A percentile compares a stretch with the other conserved stretches of the same genome.
These are phyloP conservation scores for Hylaea fasciaria DNA, from an alignment of 2,888 invertebrate genomes.

Conservation along the genomic window DNA sequence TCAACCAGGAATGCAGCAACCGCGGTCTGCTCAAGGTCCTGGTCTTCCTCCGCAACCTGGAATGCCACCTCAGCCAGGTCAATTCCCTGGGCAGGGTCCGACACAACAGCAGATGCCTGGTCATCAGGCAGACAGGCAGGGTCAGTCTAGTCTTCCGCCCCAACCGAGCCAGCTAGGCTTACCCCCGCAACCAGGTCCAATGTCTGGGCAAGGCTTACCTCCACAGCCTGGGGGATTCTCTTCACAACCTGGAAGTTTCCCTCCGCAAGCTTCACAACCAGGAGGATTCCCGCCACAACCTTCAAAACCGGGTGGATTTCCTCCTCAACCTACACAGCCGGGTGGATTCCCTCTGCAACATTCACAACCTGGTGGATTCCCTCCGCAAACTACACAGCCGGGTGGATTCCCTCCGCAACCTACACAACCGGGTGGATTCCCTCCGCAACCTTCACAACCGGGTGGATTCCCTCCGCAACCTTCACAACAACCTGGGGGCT, in stretches of 20 bases:
- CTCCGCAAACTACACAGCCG: slow-evolving; percentile 46
- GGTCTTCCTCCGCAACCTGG: slow-evolving; percentile 42
- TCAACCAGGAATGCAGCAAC: slow-evolving; percentile 46
- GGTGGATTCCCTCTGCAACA: slow-evolving; percentile 49
- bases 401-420: slow-evolving; percentile 51
- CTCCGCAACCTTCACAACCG: slow-evolving; percentile 54
- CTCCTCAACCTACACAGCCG: slow-evolving; percentile 45
- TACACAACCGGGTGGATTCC: slow-evolving; percentile 46
- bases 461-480: slow-evolving; percentile 40
- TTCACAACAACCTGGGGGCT: slow-evolving; percentile 46
- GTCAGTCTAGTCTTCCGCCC: slow-evolving; percentile 42
- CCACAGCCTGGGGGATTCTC: slow-evolving; percentile 52
- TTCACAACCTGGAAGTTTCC: slow-evolving; percentile 31
- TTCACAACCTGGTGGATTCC: slow-evolving; percentile 39
- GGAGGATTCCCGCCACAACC: slow-evolving; percentile 42
- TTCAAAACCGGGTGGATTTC: slow-evolving; percentile 47
- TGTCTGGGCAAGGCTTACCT: slow-evolving; percentile 45
- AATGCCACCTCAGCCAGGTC: slow-evolving; percentile 34
- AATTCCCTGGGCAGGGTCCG: slow-evolving; percentile 21
- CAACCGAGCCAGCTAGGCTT: slow-evolving; percentile 50
- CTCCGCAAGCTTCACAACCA: slow-evolving; percentile 32
- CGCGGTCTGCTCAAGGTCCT: slow-evolving; percentile 39
- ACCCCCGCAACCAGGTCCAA: slow-evolving; percentile 47
- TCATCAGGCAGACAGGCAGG: slow-evolving; percentile 25
- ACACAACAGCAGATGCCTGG: slow-evolving; percentile 12